These are phyloP conservation scores for Chloropsis hardwickii DNA, from an alignment of 2,113 vertebrate species.

Conservation along the genomic window DNA sequence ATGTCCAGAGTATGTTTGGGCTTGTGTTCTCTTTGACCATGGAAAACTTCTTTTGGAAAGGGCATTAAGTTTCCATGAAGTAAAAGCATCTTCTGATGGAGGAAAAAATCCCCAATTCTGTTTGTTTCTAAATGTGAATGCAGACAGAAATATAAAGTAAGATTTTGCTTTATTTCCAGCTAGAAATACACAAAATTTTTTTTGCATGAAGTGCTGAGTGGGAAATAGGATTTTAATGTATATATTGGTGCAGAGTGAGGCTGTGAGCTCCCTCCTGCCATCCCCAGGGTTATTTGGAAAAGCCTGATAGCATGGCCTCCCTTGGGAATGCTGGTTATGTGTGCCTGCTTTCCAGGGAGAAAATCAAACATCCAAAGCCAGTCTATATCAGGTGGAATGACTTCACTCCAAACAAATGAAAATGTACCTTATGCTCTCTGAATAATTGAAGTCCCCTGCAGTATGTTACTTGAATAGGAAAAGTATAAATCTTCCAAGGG, in stretches of 20 bases:
- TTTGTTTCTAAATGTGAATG: background rate
- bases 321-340: background rate
- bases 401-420: background rate
- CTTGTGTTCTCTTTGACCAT: background rate
- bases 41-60: background rate
- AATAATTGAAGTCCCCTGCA: background rate
- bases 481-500: background rate
- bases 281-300: background rate
- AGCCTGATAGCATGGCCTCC: background rate
- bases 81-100: background rate
- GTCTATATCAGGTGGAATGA: background rate
- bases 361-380: background rate
- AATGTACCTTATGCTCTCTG: background rate
- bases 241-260: background rate
- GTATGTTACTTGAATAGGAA: background rate
- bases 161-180: background rate
- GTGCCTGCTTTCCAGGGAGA: background rate
- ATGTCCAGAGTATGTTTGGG: fast-evolving
- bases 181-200: background rate
- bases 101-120: fast-evolving
- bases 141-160: background rate
- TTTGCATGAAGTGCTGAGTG: background rate
- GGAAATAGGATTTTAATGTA: background rate
- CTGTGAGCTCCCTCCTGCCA: background rate
- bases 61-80: background rate